Percentiles rank a stretch among this genome's conserved stretches.
Evolutionary conservation across 64 coral and sea anemone genomes (phyloP).

Genomic region (Acropora tenuis): DNA sequence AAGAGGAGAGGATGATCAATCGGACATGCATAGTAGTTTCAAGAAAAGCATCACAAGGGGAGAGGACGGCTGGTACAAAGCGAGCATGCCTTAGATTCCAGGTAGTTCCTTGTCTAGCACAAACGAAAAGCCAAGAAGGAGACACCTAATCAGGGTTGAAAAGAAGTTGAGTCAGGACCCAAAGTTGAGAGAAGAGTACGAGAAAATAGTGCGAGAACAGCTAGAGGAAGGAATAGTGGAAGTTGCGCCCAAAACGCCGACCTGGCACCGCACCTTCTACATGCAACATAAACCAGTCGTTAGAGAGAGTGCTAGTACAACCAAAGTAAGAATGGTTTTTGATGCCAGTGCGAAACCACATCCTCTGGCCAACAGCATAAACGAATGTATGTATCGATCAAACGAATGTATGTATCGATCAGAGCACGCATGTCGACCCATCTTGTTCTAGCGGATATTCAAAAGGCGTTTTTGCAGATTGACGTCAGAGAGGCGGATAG

Average conservation of each 20-base stretch:
- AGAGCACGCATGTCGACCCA: neutral
- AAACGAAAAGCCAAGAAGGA: conserved; percentile 67
- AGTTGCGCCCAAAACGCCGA: conserved; percentile 19
- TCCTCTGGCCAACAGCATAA: conserved; percentile 54
- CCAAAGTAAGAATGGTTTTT: conserved; percentile 78
- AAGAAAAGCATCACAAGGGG: conserved; percentile 45
- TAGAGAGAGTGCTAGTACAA: conserved; percentile 29
- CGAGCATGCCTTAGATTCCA: conserved; percentile 74
- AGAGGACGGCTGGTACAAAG: conserved; percentile 53
- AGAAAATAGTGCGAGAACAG: conserved; percentile 58
- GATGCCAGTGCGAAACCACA: conserved; percentile 67
- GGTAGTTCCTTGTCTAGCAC: conserved; percentile 51
- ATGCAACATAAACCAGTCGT: conserved; percentile 64
- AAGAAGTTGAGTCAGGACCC: conserved; percentile 46
- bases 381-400: no score
- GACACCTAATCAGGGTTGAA: conserved; percentile 49
- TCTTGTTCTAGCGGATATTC: neutral
- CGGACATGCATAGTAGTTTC: conserved; percentile 45
- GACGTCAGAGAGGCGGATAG: neutral
- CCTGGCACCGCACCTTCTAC: conserved; percentile 46
- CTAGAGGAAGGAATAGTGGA: conserved; percentile 53
- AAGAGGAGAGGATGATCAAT: conserved; percentile 56
- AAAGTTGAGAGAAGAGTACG: conserved; percentile 36
- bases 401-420: conserved; percentile 74
- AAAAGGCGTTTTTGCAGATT: conserved; percentile 9